A percentile compares a stretch with the other conserved stretches of the same genome.
phyloP scores from a whole-genome alignment of 2,113 vertebrate species.

The Pollachius pollachius region DNA sequence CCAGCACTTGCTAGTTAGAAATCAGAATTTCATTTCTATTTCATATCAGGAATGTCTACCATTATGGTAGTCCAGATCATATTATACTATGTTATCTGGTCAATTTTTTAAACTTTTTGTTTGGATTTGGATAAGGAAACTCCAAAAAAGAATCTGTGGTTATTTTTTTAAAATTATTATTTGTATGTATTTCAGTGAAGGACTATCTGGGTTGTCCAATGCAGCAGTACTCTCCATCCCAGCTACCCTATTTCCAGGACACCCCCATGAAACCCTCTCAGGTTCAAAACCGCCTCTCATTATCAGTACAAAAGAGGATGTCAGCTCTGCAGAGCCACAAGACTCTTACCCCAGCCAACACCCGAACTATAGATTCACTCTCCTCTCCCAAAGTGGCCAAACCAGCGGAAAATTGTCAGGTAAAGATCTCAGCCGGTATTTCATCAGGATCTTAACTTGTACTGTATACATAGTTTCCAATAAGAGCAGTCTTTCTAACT shows the following conservation, averaged over 20 bases:
- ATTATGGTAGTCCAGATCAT: no score
- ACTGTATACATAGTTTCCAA: no score
- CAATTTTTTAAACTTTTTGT: no score
- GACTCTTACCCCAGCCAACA: slow-evolving; percentile 3
- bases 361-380: not conserved
- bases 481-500: no score
- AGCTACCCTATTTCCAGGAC: slow-evolving; percentile 25
- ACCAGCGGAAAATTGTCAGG: slow-evolving; percentile 15
- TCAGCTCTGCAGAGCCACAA: slow-evolving; percentile 31
- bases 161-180: not conserved
- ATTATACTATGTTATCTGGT: no score
- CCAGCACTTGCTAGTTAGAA: no score
- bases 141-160: not conserved
- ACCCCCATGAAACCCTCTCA: slow-evolving; percentile 55
- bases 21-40: no score
- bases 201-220: not conserved
- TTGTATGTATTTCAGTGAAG: slow-evolving; percentile 32
- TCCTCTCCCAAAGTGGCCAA: not conserved
- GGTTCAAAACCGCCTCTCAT: slow-evolving; percentile 36
- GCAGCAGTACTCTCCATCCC: slow-evolving; percentile 11
- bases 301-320: slow-evolving; percentile 19
- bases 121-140: no score
- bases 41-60: no score
- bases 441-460: no score
- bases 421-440: not conserved